A percentile compares a stretch with the other conserved stretches of the same genome.
Conservation (phyloP, 1,140 invertebrate species). For the Drosophila kanapiae region DNA sequence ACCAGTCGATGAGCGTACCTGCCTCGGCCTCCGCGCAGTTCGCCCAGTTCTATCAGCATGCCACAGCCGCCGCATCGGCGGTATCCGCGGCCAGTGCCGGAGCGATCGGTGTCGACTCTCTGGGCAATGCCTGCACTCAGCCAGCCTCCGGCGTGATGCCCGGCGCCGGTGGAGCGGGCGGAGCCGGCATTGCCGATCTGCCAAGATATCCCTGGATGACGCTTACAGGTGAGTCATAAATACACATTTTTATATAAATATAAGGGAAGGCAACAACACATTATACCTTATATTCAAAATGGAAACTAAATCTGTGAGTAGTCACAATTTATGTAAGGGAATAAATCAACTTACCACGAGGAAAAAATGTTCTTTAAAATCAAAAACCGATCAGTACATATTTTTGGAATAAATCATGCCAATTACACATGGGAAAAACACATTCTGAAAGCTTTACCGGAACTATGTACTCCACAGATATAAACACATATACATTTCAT, state of each 20-base stretch:
- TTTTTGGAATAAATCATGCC: constrained; percentile 3
- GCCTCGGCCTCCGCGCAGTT: constrained; percentile 86
- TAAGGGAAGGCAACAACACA: background rate
- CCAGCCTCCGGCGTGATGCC: constrained; percentile 86
- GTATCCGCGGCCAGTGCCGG: constrained; percentile 87
- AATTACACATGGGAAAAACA: constrained; percentile 11
- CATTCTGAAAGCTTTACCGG: background rate
- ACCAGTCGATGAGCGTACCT: constrained; percentile 85
- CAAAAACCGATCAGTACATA: background rate
- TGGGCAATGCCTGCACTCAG: constrained; percentile 86
- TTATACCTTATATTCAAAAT: background rate
- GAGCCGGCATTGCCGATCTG: constrained; percentile 91
- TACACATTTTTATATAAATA: background rate
- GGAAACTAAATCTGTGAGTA: background rate
- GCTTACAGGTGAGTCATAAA: constrained; percentile 91
- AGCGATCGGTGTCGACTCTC: constrained; percentile 85
- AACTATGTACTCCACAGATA: background rate
- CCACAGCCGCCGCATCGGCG: constrained; percentile 87
- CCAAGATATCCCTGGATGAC: constrained; percentile 99
- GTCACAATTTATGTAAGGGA: background rate
- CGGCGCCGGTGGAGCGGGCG: constrained; percentile 86
- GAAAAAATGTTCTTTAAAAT: background rate
- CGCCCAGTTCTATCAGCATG: constrained; percentile 95
- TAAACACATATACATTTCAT: background rate
- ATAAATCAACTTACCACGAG: background rate